These are phyloP conservation scores for Lytechinus pictus DNA, from an alignment of 35 echinoderm and acorn worm genomes.

Conservation along the genomic window DNA sequence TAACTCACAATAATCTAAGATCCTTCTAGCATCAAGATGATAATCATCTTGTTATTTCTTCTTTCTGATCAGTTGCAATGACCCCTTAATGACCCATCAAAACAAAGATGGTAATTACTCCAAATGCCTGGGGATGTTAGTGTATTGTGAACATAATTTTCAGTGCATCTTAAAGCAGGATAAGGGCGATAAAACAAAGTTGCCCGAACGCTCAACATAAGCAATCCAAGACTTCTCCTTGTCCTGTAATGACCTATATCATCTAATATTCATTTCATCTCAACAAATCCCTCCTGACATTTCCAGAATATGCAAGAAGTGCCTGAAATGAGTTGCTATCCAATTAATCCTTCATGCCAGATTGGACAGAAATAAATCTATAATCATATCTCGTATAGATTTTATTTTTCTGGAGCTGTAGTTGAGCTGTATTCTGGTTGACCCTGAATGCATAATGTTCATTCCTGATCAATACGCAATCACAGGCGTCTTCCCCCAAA, in stretches of 20 bases:
- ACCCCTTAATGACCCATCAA: background rate
- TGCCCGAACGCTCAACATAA: background rate
- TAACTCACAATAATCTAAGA: too few relatives aligned
- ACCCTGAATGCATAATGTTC: background rate
- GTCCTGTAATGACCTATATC: background rate
- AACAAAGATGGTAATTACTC: background rate
- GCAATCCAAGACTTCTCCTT: background rate
- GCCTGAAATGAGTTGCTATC: background rate
- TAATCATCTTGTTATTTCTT: too few relatives aligned
- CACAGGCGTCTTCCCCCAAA: background rate
- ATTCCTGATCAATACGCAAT: background rate
- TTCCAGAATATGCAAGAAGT: background rate
- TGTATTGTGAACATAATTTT: too few relatives aligned
- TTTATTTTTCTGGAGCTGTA: background rate
- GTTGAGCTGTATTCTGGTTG: background rate
- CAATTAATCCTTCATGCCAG: background rate
- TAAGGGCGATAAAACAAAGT: background rate
- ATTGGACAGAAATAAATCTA: conserved; percentile 14
- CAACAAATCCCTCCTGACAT: background rate
- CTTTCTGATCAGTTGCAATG: too few relatives aligned
- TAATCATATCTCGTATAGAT: background rate
- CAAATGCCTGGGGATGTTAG: background rate
- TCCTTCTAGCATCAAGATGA: too few relatives aligned
- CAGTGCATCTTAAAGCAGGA: too few relatives aligned
- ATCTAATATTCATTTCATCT: background rate